Conservation (phyloP, 2,113 vertebrate genomes). For the Phyllostomus hastatus region DNA sequence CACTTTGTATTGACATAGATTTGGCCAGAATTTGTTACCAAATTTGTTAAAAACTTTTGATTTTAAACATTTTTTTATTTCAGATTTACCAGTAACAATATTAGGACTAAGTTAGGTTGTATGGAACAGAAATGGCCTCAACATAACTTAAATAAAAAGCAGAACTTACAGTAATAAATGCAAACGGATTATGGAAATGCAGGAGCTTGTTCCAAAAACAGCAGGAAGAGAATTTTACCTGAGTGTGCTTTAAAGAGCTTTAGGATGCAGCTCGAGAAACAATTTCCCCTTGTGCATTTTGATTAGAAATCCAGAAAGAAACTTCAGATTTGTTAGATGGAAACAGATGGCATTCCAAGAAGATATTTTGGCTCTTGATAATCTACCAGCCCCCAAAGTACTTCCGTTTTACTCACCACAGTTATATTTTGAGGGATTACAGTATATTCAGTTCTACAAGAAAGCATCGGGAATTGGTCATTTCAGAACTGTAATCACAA, state of each 20-base stretch:
- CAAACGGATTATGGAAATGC: neutral
- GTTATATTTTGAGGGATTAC: neutral
- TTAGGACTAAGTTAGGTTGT: neutral
- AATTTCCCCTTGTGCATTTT: neutral
- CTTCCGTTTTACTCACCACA: neutral
- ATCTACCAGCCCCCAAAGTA: neutral
- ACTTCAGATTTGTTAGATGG: neutral
- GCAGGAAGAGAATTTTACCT: accelerated
- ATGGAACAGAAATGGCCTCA: neutral
- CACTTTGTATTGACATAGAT: neutral
- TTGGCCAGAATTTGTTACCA: neutral
- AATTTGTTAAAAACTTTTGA: neutral
- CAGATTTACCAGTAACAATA: neutral
- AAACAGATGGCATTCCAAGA: neutral
- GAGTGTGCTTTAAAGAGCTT: neutral
- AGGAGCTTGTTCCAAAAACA: neutral
- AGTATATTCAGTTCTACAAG: neutral
- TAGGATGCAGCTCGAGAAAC: neutral
- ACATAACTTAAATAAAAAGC: neutral
- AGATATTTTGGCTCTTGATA: neutral
- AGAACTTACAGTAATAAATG: neutral
- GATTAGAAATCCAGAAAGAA: neutral
- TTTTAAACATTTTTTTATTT: neutral
- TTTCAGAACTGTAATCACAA: neutral
- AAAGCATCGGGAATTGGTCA: neutral